Conservation (phyloP, 2,888 invertebrate species). For the Scotopteryx bipunctaria region DNA sequence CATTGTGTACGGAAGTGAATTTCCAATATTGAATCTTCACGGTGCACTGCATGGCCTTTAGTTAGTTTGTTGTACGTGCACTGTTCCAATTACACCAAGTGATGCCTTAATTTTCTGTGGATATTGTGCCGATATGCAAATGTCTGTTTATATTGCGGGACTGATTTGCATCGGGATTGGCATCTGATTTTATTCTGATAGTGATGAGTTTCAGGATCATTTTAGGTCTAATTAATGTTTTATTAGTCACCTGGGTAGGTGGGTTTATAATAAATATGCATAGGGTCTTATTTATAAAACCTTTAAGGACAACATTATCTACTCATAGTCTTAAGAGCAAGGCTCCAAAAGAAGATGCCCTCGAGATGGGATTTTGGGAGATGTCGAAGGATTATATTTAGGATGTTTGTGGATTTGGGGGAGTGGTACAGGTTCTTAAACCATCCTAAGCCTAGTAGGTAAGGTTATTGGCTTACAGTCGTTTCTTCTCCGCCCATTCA, state of each 20-base stretch:
- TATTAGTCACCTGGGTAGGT: too few relatives aligned
- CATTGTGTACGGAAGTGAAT: slow-evolving; percentile 6
- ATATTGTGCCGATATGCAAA: slow-evolving; percentile 28
- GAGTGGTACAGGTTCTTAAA: too few relatives aligned
- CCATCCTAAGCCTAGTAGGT: too few relatives aligned
- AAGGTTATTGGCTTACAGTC: slow-evolving; percentile 49
- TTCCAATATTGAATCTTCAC: slow-evolving; percentile 33
- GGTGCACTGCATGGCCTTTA: slow-evolving; percentile 28
- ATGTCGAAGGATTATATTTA: too few relatives aligned
- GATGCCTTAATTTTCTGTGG: slow-evolving; percentile 16
- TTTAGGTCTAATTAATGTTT: not conserved
- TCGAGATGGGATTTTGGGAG: too few relatives aligned
- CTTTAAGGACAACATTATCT: too few relatives aligned
- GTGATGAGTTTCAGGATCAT: not conserved
- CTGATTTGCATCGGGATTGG: slow-evolving; percentile 16
- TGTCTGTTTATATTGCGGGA: slow-evolving; percentile 7
- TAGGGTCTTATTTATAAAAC: too few relatives aligned
- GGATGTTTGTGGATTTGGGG: too few relatives aligned
- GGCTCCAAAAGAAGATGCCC: too few relatives aligned
- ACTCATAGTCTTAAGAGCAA: too few relatives aligned
- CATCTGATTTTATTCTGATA: not conserved
- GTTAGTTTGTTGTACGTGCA: slow-evolving; percentile 35
- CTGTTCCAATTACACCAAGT: slow-evolving; percentile 30
- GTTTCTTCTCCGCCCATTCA: slow-evolving; percentile 67
- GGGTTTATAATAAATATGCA: too few relatives aligned